Evolutionary conservation across 2,797 vertebrate species (phyloP).

Genomic region (Diceros bicornis): DNA sequence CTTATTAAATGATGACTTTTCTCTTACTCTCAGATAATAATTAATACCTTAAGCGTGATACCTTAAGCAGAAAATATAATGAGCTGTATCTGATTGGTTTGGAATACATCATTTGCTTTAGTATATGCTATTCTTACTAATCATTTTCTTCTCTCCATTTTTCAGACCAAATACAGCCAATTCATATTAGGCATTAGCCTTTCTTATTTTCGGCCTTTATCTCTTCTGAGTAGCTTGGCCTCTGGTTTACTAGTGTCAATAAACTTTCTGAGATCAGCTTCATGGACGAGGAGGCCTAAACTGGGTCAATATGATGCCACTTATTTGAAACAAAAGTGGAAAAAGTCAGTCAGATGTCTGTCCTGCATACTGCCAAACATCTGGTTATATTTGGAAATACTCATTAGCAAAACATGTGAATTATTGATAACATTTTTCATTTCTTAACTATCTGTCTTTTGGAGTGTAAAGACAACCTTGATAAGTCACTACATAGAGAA

Average conservation of each 20-base stretch:
- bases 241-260: conserved; percentile 23
- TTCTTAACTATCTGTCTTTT: conserved; percentile 29
- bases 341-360: conserved; percentile 44
- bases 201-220: conserved; percentile 38
- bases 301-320: background rate
- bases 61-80: conserved; percentile 3
- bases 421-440: conserved; percentile 24
- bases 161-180: background rate
- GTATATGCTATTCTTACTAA: conserved; percentile 23
- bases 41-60: background rate
- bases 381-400: conserved; percentile 58
- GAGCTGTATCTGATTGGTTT: background rate
- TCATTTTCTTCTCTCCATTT: background rate
- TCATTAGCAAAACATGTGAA: conserved; percentile 42
- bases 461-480: background rate
- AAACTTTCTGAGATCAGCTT: conserved; percentile 61
- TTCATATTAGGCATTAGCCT: background rate
- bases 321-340: conserved; percentile 27
- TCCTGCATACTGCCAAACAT: conserved; percentile 48
- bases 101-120: conserved; percentile 23
- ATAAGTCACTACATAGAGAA: background rate
- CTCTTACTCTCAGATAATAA: background rate
- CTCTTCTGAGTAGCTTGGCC: background rate
- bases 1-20: conserved; percentile 49
- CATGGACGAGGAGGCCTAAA: background rate